Evolutionary conservation across 2,888 invertebrate genomes (phyloP), one percentile per base, ranked within the genome.

Genomic region (Zygothrica quintamaculata): DNA sequence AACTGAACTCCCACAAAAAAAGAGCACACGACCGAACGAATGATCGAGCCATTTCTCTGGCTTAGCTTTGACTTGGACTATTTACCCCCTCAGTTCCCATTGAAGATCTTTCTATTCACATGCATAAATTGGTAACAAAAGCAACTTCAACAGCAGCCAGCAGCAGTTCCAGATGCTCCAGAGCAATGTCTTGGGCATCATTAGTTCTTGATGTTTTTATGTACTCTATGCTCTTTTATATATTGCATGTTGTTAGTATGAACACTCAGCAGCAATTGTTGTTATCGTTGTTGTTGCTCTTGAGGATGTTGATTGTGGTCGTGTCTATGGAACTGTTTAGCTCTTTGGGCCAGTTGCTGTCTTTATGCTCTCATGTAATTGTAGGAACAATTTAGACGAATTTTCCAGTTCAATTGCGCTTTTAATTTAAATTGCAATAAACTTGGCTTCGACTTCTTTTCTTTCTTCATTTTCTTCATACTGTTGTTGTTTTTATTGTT

Each of bases 401-500:
- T 77, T 88, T 87, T 88, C 87, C 85, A 87, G 76, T 87, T 88
- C 86, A 88, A 86, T 87, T 84, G 80, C 77, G 82, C 82, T 78
- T 87, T 87, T 86, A 88, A 87, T 88, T 88, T 84, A 75, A 85
- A 78, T 78, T 78, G 69, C 72, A 70, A 60, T 34, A 57, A 13
- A 62, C 58, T 65, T 65, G 64, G 59, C 43, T 65, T 22, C 11
- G 16, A 11, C 11, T 37, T 9, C 13, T 29, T 29, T n/a, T n/a
- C n/a, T n/a, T 39, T 22, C 18, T 22, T 22, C 18, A 22, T 25
- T 31, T 33, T 53, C 26, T 52, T 26, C 13, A 48, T 22, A 25
- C 26, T 44, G 40, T 43, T 52, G 51, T 31, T 48, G 44, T 12
- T 51, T 29, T 47, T 12, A 11, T 51, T 69, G 50, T 50, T 64